Conservation (phyloP, 2,113 vertebrate species). For the Saimiri boliviensis region DNA sequence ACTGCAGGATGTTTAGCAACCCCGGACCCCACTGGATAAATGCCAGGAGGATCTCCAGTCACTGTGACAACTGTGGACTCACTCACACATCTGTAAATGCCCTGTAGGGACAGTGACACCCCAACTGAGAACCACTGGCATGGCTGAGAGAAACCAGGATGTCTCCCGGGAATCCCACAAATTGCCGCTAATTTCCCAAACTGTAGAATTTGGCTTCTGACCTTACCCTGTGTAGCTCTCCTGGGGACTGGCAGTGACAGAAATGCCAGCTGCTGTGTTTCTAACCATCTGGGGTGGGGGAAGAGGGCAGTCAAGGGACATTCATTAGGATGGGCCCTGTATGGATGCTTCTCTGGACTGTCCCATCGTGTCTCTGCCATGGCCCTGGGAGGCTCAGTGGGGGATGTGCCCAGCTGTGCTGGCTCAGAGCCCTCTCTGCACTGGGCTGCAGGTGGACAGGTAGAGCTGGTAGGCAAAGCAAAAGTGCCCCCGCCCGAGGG, state of each 20-base stretch:
- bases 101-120: neutral
- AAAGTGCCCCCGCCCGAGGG: rapidly evolving
- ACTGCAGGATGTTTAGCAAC: neutral
- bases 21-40: neutral
- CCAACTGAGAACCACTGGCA: neutral
- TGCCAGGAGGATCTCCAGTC: neutral
- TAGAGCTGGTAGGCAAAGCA: neutral
- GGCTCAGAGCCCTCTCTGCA: neutral
- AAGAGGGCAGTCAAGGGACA: neutral
- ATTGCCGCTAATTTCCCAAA: conserved; percentile 33
- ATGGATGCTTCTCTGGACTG: neutral
- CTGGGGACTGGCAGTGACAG: neutral
- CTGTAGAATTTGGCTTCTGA: conserved; percentile 16
- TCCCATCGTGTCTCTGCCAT: neutral
- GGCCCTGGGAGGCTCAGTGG: neutral
- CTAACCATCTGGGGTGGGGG: neutral
- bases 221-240: neutral
- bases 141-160: neutral
- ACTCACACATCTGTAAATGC: neutral
- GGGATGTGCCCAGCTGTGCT: neutral
- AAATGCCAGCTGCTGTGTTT: neutral
- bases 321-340: neutral
- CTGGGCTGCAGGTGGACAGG: neutral
- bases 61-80: neutral
- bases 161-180: conserved; percentile 8